These are phyloP conservation scores for Mya arenaria DNA, from an alignment of 1,140 invertebrate genomes.

Conservation along the genomic window DNA sequence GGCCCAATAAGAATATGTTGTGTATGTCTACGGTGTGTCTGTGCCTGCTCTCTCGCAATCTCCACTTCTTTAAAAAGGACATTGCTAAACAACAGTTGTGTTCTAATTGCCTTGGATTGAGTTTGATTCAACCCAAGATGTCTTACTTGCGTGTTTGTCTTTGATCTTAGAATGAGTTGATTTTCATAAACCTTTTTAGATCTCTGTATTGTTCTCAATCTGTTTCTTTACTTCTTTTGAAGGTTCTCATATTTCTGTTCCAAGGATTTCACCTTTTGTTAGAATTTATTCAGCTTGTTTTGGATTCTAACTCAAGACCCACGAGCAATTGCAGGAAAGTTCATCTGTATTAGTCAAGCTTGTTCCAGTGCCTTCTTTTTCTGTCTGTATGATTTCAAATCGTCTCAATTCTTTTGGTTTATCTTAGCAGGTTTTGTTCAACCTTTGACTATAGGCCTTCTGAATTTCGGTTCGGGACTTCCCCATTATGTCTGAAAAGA, in stretches of 20 bases:
- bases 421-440: background rate
- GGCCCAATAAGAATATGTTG: background rate
- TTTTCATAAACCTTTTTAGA: background rate
- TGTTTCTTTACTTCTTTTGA: slow-evolving; percentile 10
- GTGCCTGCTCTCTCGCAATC: background rate
- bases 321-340: background rate
- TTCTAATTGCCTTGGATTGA: background rate
- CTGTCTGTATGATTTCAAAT: slow-evolving; percentile 1
- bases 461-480: slow-evolving; percentile 41
- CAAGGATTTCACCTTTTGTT: background rate
- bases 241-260: slow-evolving; percentile 23
- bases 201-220: slow-evolving; percentile 13
- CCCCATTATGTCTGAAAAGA: slow-evolving; percentile 19
- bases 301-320: slow-evolving; percentile 24
- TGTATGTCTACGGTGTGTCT: background rate
- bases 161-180: background rate
- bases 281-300: background rate
- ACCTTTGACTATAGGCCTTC: slow-evolving; percentile 38
- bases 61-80: slow-evolving; percentile 5
- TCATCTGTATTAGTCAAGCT: background rate
- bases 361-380: background rate
- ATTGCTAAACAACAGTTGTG: slow-evolving; percentile 25
- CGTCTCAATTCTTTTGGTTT: slow-evolving; percentile 13
- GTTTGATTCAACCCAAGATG: background rate
- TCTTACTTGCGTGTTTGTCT: no score